A percentile compares a stretch with the other conserved stretches of the same genome.
phyloP scores from a whole-genome alignment of 1,140 invertebrate genomes.

The Sitodiplosis mosellana region DNA sequence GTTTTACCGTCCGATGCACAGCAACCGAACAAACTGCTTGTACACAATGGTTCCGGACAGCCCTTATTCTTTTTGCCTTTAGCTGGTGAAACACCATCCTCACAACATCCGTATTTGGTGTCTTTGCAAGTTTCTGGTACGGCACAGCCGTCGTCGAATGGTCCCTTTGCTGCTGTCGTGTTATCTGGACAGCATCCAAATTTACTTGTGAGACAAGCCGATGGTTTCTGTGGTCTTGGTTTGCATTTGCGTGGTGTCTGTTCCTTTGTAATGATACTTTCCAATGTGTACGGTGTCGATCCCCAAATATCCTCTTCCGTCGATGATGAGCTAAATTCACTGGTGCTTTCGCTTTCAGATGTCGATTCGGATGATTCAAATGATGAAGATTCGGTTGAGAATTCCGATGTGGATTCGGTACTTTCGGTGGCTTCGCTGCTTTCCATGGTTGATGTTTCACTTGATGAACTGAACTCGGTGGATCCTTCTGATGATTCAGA shows the following conservation, averaged over 20 bases:
- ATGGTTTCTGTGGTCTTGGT: conserved; percentile 28
- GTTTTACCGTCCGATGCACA: conserved; percentile 59
- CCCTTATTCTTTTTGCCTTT: conserved; percentile 48
- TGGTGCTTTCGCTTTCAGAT: conserved; percentile 9
- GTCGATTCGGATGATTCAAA: conserved; percentile 1
- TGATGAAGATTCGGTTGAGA: background rate
- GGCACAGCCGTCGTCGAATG: conserved; percentile 65
- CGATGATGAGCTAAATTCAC: conserved; percentile 15
- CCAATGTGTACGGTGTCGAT: conserved; percentile 27
- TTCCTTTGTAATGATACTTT: conserved; percentile 25
- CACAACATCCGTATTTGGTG: conserved; percentile 72
- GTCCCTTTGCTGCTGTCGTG: conserved; percentile 60
- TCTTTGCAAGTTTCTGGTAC: conserved; percentile 57
- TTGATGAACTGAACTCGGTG: conserved; percentile 4
- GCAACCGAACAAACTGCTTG: conserved; percentile 65
- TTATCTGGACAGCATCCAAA: conserved; percentile 86
- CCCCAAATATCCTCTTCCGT: conserved; percentile 10
- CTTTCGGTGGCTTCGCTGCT: background rate
- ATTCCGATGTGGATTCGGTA: background rate
- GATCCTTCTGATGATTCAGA: conserved; percentile 1
- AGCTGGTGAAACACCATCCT: conserved; percentile 71
- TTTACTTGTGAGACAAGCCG: conserved; percentile 44
- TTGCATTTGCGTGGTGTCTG: conserved; percentile 39
- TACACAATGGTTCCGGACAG: conserved; percentile 56
- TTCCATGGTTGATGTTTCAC: conserved; percentile 1